Conservation (phyloP, 2,888 invertebrate species). For the Operophtera brumata region DNA sequence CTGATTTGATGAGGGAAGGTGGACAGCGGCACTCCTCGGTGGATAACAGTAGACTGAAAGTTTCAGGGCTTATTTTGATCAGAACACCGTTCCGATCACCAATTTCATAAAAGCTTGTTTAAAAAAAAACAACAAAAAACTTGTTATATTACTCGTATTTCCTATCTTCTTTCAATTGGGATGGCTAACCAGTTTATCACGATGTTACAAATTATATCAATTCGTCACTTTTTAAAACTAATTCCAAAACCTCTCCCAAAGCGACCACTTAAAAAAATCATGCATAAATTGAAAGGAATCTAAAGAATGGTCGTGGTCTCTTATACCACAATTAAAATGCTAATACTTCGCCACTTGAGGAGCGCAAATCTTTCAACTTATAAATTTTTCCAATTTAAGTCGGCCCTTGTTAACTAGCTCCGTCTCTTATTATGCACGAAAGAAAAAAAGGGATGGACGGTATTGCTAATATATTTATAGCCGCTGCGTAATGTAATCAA, state of each 20-base stretch:
- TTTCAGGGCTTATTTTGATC: no score
- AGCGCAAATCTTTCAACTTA: conserved; percentile 58
- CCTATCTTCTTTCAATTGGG: no score
- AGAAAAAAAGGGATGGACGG: conserved; percentile 27
- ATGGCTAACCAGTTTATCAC: background rate
- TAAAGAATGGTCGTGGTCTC: conserved; percentile 46
- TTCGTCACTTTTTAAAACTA: conserved; percentile 4
- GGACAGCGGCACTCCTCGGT: no score
- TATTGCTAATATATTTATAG: conserved; percentile 31
- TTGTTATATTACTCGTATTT: no score
- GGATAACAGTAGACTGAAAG: no score
- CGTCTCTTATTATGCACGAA: conserved; percentile 41
- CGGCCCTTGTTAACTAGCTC: conserved; percentile 48
- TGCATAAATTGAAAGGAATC: conserved; percentile 44
- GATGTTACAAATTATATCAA: conserved; percentile 5
- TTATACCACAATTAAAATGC: conserved; percentile 59
- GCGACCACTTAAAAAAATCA: conserved; percentile 32
- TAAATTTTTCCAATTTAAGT: conserved; percentile 64
- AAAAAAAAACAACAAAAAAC: no score
- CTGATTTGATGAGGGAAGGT: no score
- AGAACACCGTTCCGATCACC: no score
- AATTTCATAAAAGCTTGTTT: no score
- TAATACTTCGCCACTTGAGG: conserved; percentile 55
- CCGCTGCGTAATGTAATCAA: conserved; percentile 29
- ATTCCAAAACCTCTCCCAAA: conserved; percentile 7